phyloP scores from a whole-genome alignment of 2,888 invertebrate species.

The Scrobipalpa atriplicella region DNA sequence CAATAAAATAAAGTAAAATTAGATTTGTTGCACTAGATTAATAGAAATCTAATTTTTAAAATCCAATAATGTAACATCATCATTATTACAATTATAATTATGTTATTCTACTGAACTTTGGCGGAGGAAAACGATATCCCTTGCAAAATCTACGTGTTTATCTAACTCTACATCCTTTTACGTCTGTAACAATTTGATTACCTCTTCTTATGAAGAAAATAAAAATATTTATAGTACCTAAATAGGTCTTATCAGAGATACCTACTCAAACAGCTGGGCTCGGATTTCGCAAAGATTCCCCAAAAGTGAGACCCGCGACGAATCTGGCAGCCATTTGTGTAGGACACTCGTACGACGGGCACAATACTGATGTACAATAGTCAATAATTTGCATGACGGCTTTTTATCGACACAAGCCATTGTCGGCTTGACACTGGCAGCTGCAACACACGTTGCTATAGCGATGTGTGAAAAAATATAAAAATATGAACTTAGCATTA shows the following conservation, averaged over 20 bases:
- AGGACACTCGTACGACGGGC: slow-evolving; percentile 62
- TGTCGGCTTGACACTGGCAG: slow-evolving; percentile 67
- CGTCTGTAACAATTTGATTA: too few relatives aligned
- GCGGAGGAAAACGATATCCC: too few relatives aligned
- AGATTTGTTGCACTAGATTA: too few relatives aligned
- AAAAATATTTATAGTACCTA: background rate
- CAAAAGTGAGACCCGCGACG: slow-evolving; percentile 66
- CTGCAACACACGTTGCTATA: slow-evolving; percentile 50
- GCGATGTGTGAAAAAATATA: slow-evolving; percentile 3
- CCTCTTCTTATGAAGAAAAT: background rate
- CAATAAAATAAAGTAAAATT: too few relatives aligned
- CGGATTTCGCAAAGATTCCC: slow-evolving; percentile 55
- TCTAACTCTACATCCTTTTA: too few relatives aligned
- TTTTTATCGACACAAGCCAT: slow-evolving; percentile 70
- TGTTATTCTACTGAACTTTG: too few relatives aligned
- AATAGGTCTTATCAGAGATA: slow-evolving; percentile 23
- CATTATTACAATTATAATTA: too few relatives aligned
- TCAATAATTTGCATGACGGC: slow-evolving; percentile 80
- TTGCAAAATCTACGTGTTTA: too few relatives aligned
- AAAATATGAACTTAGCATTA: background rate
- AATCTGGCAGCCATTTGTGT: slow-evolving; percentile 60
- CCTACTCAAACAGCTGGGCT: slow-evolving; percentile 68
- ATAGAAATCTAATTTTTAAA: too few relatives aligned
- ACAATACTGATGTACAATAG: slow-evolving; percentile 73
- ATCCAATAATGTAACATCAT: too few relatives aligned